A percentile compares a stretch with the other conserved stretches of the same genome.
Conservation (phyloP, 2,888 invertebrate species). For the Yponomeuta plumbellus region DNA sequence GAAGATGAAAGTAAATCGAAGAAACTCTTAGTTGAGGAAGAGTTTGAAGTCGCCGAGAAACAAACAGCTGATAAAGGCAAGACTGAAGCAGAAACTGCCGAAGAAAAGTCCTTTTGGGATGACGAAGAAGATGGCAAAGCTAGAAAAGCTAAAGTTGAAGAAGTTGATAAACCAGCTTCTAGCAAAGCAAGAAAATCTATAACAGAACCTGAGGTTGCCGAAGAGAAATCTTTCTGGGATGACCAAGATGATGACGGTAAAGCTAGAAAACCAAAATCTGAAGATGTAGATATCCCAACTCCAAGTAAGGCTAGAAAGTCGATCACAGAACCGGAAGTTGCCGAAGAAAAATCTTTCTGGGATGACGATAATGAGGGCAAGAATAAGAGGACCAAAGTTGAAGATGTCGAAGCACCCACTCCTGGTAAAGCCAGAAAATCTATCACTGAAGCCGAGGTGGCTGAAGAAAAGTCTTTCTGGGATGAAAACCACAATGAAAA, state of each 20-base stretch:
- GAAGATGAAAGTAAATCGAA: slow-evolving; percentile 52
- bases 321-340: slow-evolving; percentile 37
- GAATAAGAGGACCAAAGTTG: slow-evolving; percentile 36
- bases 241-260: slow-evolving; percentile 15
- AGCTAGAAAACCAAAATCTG: slow-evolving; percentile 17
- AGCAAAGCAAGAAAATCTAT: slow-evolving; percentile 35
- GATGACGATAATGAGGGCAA: slow-evolving; percentile 24
- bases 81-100: slow-evolving; percentile 25
- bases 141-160: slow-evolving; percentile 17
- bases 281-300: slow-evolving; percentile 24
- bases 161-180: slow-evolving; percentile 26
- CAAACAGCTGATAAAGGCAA: slow-evolving; percentile 28
- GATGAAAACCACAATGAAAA: slow-evolving; percentile 60
- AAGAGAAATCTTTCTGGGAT: slow-evolving; percentile 21
- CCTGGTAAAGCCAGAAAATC: slow-evolving; percentile 40
- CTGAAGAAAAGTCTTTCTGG: slow-evolving; percentile 57
- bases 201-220: slow-evolving; percentile 25
- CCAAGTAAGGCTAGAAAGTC: slow-evolving; percentile 34
- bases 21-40: slow-evolving; percentile 36
- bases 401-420: slow-evolving; percentile 41
- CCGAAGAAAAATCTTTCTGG: slow-evolving; percentile 32
- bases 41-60: slow-evolving; percentile 41
- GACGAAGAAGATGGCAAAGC: slow-evolving; percentile 16
- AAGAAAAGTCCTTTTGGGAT: slow-evolving; percentile 21
- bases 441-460: slow-evolving; percentile 44